phyloP scores from a whole-genome alignment of 2,113 vertebrate species.

The Callocephalon fimbriatum region DNA sequence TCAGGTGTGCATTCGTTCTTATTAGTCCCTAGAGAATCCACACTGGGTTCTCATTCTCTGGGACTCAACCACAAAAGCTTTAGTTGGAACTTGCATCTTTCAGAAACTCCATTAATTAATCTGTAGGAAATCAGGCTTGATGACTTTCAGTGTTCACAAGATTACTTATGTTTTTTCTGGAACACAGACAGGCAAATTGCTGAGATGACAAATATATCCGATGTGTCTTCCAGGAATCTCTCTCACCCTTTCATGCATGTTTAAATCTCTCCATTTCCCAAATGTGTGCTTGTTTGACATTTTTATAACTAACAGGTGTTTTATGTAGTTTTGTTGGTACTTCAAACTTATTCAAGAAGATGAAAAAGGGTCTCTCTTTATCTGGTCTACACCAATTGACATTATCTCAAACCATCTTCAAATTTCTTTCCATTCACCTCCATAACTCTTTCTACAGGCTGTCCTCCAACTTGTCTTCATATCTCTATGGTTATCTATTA shows the following conservation, averaged over 20 bases:
- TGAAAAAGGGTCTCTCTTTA: neutral
- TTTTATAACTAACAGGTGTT: slow-evolving; percentile 46
- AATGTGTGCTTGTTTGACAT: neutral
- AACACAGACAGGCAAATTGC: neutral
- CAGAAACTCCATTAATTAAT: neutral
- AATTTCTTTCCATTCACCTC: slow-evolving; percentile 6
- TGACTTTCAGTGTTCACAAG: neutral
- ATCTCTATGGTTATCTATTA: neutral
- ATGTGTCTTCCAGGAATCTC: neutral
- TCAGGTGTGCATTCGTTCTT: neutral
- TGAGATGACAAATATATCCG: neutral
- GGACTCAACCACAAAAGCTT: neutral
- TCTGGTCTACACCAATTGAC: neutral
- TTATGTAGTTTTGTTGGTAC: neutral
- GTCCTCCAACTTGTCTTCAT: neutral
- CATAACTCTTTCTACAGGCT: neutral
- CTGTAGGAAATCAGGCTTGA: neutral
- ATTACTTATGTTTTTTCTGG: slow-evolving; percentile 16
- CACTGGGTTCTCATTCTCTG: neutral
- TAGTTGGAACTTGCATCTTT: neutral
- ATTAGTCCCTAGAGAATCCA: neutral
- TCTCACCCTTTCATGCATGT: neutral
- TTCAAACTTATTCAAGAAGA: neutral
- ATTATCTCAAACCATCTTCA: slow-evolving; percentile 36
- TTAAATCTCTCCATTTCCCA: slow-evolving; percentile 17